Conservation (phyloP, 1,140 invertebrate species). For the Drosophila ambigua region DNA sequence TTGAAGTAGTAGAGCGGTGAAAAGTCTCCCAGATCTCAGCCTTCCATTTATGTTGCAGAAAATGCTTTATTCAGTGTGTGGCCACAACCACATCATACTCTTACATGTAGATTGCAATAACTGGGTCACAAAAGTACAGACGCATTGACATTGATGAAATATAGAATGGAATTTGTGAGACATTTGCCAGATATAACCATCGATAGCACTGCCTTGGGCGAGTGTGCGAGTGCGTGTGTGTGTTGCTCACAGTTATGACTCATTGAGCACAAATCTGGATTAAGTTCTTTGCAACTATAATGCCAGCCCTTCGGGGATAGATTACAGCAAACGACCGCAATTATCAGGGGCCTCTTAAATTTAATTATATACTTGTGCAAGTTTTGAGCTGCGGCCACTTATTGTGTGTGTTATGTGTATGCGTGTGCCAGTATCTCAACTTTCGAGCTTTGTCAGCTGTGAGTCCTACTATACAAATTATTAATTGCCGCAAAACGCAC, state of each 20-base stretch:
- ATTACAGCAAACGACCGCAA: constrained; percentile 11
- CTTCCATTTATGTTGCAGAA: too few relatives aligned
- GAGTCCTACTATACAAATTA: constrained; percentile 62
- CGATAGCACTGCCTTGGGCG: too few relatives aligned
- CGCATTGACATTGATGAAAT: constrained; percentile 39
- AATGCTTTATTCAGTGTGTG: too few relatives aligned
- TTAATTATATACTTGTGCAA: constrained; percentile 44
- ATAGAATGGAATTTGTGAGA: background rate
- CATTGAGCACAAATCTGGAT: too few relatives aligned
- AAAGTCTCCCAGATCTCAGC: too few relatives aligned
- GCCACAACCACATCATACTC: too few relatives aligned
- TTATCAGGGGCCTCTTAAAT: constrained; percentile 24
- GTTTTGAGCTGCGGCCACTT: constrained; percentile 38
- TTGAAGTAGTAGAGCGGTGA: too few relatives aligned
- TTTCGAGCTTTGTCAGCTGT: constrained; percentile 48
- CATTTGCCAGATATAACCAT: background rate
- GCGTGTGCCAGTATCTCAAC: constrained; percentile 17
- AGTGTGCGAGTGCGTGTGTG: too few relatives aligned
- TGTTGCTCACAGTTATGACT: too few relatives aligned
- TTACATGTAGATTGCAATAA: too few relatives aligned
- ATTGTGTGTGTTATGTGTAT: background rate
- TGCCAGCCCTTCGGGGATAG: background rate
- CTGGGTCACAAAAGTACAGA: too few relatives aligned
- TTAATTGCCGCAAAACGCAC: constrained; percentile 76
- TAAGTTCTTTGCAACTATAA: too few relatives aligned